phyloP scores from a whole-genome alignment of 2,797 vertebrate genomes.

The Hemibagrus guttatus region DNA sequence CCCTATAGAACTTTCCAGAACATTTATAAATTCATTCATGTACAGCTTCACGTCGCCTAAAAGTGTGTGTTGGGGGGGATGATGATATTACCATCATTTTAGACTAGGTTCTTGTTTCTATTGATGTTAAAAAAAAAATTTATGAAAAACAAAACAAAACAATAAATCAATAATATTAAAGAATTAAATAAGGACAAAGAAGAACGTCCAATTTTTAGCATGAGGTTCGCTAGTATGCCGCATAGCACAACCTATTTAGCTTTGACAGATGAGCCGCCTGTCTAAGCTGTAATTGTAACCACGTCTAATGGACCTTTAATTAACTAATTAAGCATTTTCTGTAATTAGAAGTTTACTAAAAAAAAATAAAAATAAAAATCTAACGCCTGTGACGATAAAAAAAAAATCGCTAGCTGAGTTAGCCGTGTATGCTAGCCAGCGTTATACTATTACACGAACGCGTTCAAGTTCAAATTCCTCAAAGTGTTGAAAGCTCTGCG shows the following conservation, averaged over 20 bases:
- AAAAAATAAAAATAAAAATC: background rate
- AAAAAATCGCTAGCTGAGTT: background rate
- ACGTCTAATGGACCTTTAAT: background rate
- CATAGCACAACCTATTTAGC: background rate
- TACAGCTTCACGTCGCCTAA: background rate
- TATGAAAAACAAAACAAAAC: too few relatives aligned
- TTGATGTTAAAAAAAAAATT: too few relatives aligned
- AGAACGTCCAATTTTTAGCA: background rate
- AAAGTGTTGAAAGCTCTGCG: background rate
- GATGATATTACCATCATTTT: background rate
- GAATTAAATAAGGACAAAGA: background rate
- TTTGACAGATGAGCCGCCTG: background rate
- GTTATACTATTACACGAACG: background rate
- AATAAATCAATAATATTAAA: too few relatives aligned
- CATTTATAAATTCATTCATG: background rate
- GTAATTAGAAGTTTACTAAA: too few relatives aligned
- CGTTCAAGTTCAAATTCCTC: background rate
- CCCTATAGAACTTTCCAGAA: conserved; percentile 68
- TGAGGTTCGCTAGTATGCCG: background rate
- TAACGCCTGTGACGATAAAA: too few relatives aligned
- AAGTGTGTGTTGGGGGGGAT: too few relatives aligned
- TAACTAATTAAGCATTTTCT: background rate
- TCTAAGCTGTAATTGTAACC: background rate
- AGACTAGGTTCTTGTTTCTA: background rate
- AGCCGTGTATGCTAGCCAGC: background rate